phyloP scores from a whole-genome alignment of 2,888 invertebrate genomes.

The Maniola hyperantus region DNA sequence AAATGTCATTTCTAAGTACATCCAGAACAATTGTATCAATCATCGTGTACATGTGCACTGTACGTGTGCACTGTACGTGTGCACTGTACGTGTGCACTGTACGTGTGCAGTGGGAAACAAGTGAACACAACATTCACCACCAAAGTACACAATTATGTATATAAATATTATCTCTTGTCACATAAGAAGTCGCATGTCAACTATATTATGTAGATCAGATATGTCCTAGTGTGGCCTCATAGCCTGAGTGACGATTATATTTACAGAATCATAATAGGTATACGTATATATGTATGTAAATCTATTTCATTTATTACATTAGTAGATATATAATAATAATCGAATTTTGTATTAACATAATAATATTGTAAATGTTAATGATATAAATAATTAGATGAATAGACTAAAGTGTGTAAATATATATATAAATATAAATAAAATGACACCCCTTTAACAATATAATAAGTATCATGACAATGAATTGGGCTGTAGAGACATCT shows the following conservation, averaged over 20 bases:
- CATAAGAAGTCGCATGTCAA: background rate
- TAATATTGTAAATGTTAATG: too few species aligned
- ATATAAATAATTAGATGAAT: too few species aligned
- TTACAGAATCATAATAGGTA: background rate
- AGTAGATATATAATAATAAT: too few species aligned
- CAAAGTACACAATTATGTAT: slow-evolving; percentile 20
- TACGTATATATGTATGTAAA: background rate
- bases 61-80: too few species aligned
- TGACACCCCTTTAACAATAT: too few species aligned
- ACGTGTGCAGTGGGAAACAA: slow-evolving; percentile 40
- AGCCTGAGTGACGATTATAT: background rate
- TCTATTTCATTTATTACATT: too few species aligned
- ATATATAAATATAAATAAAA: too few species aligned
- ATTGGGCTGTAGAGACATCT: background rate
- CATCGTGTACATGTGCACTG: slow-evolving; percentile 42
- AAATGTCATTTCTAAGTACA: slow-evolving; percentile 61
- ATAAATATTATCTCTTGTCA: background rate
- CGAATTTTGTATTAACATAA: too few species aligned
- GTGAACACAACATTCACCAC: slow-evolving; percentile 31
- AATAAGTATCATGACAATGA: too few species aligned
- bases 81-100: too few species aligned
- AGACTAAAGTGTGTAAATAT: too few species aligned
- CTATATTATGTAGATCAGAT: background rate
- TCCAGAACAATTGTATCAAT: slow-evolving; percentile 74
- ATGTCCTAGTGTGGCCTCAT: too few species aligned